Evolutionary conservation across 1,140 invertebrate genomes (phyloP).

Genomic region (Eriosoma lanigerum): DNA sequence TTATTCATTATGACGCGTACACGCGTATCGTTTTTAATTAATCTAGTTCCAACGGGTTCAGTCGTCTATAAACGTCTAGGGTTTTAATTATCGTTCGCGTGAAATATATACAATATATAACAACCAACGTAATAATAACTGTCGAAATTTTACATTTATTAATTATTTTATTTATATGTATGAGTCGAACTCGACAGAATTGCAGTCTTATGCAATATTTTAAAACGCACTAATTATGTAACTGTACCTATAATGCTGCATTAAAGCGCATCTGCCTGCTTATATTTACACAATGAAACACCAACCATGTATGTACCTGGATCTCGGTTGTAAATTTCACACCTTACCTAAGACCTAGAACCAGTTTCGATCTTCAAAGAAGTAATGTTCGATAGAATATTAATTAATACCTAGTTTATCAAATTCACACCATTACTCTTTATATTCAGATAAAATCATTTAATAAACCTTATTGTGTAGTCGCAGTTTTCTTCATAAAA

Average conservation of each 20-base stretch:
- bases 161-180: background rate
- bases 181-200: background rate
- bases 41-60: constrained; percentile 1
- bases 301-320: too few relatives aligned
- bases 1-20: background rate
- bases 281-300: background rate
- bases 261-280: background rate
- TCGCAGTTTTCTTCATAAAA: too few relatives aligned
- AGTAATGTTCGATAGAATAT: too few relatives aligned
- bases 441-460: too few relatives aligned
- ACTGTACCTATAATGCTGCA: background rate
- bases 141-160: background rate
- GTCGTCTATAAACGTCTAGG: background rate
- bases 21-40: background rate
- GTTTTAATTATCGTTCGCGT: background rate
- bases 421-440: too few relatives aligned
- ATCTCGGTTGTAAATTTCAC: too few relatives aligned
- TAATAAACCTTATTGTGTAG: too few relatives aligned
- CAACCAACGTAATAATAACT: background rate
- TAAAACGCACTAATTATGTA: constrained; percentile 17
- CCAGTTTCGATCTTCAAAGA: too few relatives aligned
- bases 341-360: too few relatives aligned
- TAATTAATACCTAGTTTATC: too few relatives aligned
- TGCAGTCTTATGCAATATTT: background rate
- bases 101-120: background rate